Conservation (phyloP, 2,888 invertebrate species). For the Perdita meconis region DNA sequence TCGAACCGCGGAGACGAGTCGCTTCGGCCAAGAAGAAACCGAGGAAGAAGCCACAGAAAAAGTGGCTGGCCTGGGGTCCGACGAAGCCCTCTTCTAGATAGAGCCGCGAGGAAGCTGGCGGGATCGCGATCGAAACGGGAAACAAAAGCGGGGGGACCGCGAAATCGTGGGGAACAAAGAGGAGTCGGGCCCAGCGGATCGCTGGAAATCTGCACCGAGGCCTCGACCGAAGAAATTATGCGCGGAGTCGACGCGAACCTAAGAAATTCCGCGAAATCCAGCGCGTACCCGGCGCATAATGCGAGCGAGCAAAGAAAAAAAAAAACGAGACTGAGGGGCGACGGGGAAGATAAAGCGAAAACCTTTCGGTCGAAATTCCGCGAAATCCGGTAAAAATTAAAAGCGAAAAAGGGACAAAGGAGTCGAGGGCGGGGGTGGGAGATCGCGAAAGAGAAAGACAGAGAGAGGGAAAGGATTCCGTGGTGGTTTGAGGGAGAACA, state of each 20-base stretch:
- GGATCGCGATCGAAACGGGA: constrained; percentile 32
- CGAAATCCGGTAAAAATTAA: constrained; percentile 76
- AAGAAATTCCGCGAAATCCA: constrained; percentile 68
- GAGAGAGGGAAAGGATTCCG: neutral
- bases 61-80: constrained; percentile 15
- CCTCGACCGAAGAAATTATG: constrained; percentile 32
- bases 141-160: constrained; percentile 30
- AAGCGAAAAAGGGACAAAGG: constrained; percentile 50
- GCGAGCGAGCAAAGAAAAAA: constrained; percentile 53
- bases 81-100: constrained; percentile 45
- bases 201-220: constrained; percentile 30
- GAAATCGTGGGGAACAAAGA: constrained; percentile 6
- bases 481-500: constrained; percentile 13
- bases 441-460: neutral
- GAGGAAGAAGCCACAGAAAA: constrained; percentile 45
- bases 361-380: constrained; percentile 70
- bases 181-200: neutral
- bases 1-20: constrained; percentile 61
- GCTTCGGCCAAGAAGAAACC: constrained; percentile 41
- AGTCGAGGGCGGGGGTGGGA: neutral
- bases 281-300: constrained; percentile 65
- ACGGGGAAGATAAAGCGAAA: constrained; percentile 67
- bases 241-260: constrained; percentile 30
- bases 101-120: constrained; percentile 25
- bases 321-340: neutral